A percentile compares a stretch with the other conserved stretches of the same genome.
Conservation (phyloP, 2,113 vertebrate species). For the Neotoma lepida region DNA sequence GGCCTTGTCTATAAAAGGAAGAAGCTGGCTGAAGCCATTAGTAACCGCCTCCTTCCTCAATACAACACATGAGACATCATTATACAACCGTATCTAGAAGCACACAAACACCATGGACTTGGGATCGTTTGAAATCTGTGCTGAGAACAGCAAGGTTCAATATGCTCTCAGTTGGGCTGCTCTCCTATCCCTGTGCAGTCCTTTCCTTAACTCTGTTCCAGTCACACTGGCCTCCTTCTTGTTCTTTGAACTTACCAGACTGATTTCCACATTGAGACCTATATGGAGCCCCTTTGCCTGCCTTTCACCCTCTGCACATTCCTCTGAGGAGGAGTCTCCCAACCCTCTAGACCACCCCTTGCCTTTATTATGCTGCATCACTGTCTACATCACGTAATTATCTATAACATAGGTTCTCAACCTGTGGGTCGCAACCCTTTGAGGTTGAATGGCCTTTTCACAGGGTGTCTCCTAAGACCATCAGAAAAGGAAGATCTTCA, state of each 20-base stretch:
- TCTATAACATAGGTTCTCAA: neutral
- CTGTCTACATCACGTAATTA: neutral
- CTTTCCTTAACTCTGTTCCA: neutral
- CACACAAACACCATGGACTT: neutral
- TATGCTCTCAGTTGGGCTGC: neutral
- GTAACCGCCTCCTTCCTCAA: accelerated
- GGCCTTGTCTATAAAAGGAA: neutral
- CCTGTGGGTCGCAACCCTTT: neutral
- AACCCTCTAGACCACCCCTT: neutral
- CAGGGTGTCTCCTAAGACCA: too few relatives aligned
- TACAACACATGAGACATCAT: neutral
- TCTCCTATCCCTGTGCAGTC: neutral
- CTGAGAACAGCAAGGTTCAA: neutral
- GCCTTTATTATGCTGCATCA: neutral
- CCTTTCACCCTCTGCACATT: neutral
- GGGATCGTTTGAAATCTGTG: neutral
- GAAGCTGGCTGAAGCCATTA: neutral
- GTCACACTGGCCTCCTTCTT: neutral
- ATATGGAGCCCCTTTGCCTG: neutral
- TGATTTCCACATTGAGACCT: neutral
- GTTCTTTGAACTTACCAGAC: neutral
- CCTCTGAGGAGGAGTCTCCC: neutral
- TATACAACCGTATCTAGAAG: neutral
- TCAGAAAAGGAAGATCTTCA: too few relatives aligned
- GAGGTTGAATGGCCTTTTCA: neutral